Evolutionary conservation across 2,888 invertebrate species (phyloP), one percentile per base, ranked within the genome.

Genomic region (Tholera decimalis): DNA sequence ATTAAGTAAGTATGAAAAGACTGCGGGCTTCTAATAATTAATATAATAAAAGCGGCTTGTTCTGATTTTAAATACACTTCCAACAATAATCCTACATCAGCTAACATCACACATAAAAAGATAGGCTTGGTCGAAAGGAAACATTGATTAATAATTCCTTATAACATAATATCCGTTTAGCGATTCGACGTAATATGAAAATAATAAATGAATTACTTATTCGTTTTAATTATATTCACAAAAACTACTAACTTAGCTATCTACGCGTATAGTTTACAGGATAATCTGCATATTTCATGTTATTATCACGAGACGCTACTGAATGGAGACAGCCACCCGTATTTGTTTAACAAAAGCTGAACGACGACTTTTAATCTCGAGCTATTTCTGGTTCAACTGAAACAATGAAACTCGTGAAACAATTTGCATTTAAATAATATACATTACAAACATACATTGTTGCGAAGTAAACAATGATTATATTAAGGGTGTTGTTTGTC

Each of bases 401-500:
- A 85, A 89, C 90, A 89, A 89, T 90, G 84, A 86, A 82, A 82
- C 83, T 79, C 79, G 74, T 77, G 79, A 85, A 84, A 85, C 84
- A 80, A 88, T 88, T 89, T 88, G 85, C 88, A 90, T 91, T 89
- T 89, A 85, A 89, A 91, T 89, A 88, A 88, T 86, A 87, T 85
- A 63, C 82, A 85, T 83, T 82, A 84, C 86, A 90, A 89, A 89
- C 87, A 89, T 64, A 86, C 89, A 88, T 88, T 91, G 92, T 93
- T 89, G 85, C 82, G 75, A 80, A 79, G 81, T 88, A 90, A 88
- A 93, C 93, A 94, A 92, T 88, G 89, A 88, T 87, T 88, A 86
- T 88, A 86, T 83, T 85, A 89, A 91, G 89, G 90, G 89, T 83
- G 78, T 69, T 93, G 89, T 94, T 94, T 93, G 88, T 90, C 89